These are phyloP conservation scores for Poecilia velifera DNA, from an alignment of 2,797 vertebrate species.

Conservation along the genomic window DNA sequence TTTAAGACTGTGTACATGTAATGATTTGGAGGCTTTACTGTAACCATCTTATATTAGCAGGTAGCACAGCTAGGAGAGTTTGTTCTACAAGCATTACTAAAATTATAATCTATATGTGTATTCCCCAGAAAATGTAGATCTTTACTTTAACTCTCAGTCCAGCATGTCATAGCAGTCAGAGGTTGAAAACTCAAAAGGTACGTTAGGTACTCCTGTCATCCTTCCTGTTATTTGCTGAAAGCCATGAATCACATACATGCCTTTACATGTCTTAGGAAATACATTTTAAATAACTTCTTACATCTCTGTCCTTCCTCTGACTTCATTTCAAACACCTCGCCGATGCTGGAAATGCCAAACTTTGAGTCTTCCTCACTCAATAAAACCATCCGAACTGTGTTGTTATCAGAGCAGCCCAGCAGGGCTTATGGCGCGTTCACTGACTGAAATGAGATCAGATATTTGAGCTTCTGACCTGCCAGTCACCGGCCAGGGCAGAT, in stretches of 20 bases:
- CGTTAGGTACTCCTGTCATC: background rate
- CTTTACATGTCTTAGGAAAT: background rate
- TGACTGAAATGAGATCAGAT: slow-evolving; percentile 12
- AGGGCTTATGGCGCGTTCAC: background rate
- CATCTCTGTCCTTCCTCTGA: background rate
- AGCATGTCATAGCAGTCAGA: background rate
- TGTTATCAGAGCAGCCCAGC: slow-evolving; percentile 1
- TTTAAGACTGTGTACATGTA: background rate
- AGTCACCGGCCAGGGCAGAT: slow-evolving; percentile 2
- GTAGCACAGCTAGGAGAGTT: background rate
- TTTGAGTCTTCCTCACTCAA: slow-evolving; percentile 3
- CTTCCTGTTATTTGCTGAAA: background rate
- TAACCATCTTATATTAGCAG: background rate
- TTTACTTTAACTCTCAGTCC: background rate
- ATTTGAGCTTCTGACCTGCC: slow-evolving; percentile 7
- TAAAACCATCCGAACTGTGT: background rate
- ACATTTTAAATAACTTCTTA: background rate
- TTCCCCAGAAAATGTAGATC: background rate
- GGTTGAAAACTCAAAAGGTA: background rate
- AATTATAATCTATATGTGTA: background rate
- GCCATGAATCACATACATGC: background rate
- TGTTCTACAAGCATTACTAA: background rate
- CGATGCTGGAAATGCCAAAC: background rate
- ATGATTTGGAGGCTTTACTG: background rate
- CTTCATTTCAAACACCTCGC: background rate